Evolutionary conservation across 2,888 invertebrate genomes (phyloP), one percentile per base, ranked within the genome.

Genomic region (Tolmerus cingulatus): DNA sequence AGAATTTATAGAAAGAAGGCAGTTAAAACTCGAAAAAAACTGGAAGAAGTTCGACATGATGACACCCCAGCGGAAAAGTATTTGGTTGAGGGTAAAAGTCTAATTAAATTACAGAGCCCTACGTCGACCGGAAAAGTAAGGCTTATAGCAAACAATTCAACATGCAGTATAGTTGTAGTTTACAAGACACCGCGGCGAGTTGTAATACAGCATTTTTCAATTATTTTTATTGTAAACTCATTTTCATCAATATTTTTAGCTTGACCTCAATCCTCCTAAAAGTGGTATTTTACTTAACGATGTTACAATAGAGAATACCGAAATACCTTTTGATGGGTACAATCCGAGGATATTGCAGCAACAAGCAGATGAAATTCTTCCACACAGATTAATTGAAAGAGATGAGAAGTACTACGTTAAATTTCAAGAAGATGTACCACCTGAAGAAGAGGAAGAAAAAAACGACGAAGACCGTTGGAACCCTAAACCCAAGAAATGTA

Each of bases 271-370:
- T 66, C 91, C 91, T 2, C 91, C 91, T 0, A 91, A 91, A 87
- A 92, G 91, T 89, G 92, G 92, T 4, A 89, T 92, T 86, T 91
- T 90, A 76, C 74, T 92, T 2, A 92, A 92, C 87, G 91, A 92
- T 88, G 90, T 90, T 1, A 89, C 91, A 86, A 89, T 90, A 2
- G 8, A 19, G 14, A 90, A 90, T 0, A 90, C 90, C 5, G 90
- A 90, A 27, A 85, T 90, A 43, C 91, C 91, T 0, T 92, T 90
- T 40, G 90, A 90, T 16, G 89, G 89, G 0, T 92, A 92, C 76
- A 91, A 92, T 90, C 92, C 92, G 3, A 91, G 92, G 8, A n/a
- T 89, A n/a, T 88, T 92, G 23, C 92, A 92, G n/a, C 43, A 23
- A 3, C 43, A 46, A 30, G 74, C 74, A 14, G 85, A 82, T 57